Base-by-base conservation (phyloP, 1,140 invertebrate species). In the Hypothenemus hampei region DNA sequence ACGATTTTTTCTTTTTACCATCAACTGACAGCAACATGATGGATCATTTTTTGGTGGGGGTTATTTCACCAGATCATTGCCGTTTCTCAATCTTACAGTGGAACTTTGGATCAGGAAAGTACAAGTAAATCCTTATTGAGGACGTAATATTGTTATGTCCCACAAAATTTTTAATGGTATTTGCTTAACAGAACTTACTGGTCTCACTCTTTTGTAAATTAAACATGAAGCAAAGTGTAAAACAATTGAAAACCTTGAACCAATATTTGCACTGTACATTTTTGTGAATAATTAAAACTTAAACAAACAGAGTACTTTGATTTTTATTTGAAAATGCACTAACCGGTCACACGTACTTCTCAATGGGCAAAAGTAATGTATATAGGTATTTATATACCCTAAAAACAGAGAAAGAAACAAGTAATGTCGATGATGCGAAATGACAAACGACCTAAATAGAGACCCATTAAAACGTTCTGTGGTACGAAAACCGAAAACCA, bases 191-290 rank as follows among this genome's bases (percentile, higher is more conserved):
- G 51, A 54, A 54, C 51, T 54, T 46, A 54, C 51, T 54, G 51
- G 51, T 54, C 51, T 54, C 51, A 54, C 51, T 54, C 51, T 54
- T 54, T 54, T 44, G 43, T 54, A 54, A 54, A 54, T 54, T 54
- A 54, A 54, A 54, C 51, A 54, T 29, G 21, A 23, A 54, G n/a
- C 41, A 46, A 54, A 54, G 51, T 54, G 51, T 54, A 54, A 54
- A 54, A 54, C 51, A 54, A 54, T 54, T 36, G 51, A 36, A 54
- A 54, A 54, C 51, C 51, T 54, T 54, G 51, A 54, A 54, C 51
- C 51, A 54, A 54, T 54, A 54, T 54, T 54, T 54, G 51, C 51
- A 35, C 29, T 54, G 31, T 44, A 54, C 51, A 54, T 54, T 54
- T 54, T 54, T 54, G 31, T 54, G 51, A 45, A 54, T 54, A 54